phyloP scores from a whole-genome alignment of 2,888 invertebrate genomes.

The Xiphydria camelus region DNA sequence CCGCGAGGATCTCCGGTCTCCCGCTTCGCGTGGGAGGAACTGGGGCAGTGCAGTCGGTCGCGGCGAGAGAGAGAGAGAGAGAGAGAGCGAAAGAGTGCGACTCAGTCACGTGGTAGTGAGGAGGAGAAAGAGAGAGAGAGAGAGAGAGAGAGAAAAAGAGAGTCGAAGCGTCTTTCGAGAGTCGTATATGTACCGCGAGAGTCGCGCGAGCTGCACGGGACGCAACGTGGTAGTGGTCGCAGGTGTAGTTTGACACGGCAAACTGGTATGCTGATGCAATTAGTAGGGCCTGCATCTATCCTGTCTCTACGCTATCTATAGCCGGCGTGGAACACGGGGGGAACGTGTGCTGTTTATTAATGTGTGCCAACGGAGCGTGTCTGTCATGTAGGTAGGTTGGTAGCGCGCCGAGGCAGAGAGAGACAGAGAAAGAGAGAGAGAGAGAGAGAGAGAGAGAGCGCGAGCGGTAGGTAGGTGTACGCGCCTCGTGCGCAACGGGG shows the following conservation, averaged over 20 bases:
- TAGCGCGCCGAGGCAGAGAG: constrained; percentile 13
- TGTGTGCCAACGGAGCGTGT: constrained; percentile 46
- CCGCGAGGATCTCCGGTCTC: background rate
- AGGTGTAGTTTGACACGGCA: constrained; percentile 47
- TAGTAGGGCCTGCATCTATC: constrained; percentile 40
- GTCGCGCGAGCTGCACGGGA: background rate
- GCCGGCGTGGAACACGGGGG: constrained; percentile 7
- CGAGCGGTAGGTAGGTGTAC: constrained; percentile 23
- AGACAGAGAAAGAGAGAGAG: constrained; percentile 13
- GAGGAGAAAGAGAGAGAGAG: constrained; percentile 8
- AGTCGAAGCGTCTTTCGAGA: constrained; percentile 10
- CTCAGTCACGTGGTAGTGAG: constrained; percentile 7
- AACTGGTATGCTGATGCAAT: constrained; percentile 53
- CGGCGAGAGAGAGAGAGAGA: background rate
- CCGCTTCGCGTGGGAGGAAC: no score
- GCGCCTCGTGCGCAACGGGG: background rate
- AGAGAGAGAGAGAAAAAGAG: constrained; percentile 14
- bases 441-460: constrained; percentile 20
- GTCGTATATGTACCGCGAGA: constrained; percentile 5
- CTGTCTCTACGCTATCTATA: constrained; percentile 25
- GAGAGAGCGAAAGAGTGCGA: constrained; percentile 3
- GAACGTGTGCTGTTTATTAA: constrained; percentile 41
- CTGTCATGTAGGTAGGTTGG: constrained; percentile 38
- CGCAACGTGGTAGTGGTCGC: constrained; percentile 35
- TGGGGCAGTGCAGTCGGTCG: no score